Base-by-base conservation (phyloP, 2,888 invertebrate species). In the Anarsia innoxiella region DNA sequence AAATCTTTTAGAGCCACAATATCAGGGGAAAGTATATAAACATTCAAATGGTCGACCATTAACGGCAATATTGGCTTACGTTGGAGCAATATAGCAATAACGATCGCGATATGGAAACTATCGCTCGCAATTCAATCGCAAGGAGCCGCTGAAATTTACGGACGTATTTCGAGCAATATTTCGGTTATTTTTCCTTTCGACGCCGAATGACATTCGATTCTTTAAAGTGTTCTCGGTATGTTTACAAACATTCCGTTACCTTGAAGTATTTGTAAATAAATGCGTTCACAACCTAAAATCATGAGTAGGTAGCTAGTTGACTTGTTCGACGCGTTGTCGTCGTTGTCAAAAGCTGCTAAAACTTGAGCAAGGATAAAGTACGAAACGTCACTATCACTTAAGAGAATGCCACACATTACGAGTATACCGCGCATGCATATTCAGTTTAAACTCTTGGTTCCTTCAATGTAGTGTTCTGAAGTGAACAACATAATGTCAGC, bases 1-100 rank as follows among this genome's bases (percentile, higher is more conserved):
- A 25, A 25, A 25, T 25, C 25, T 25, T n/a, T n/a, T n/a, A n/a
- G n/a, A n/a, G n/a, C n/a, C 25, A 9, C n/a, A 49, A 46, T 53
- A 57, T 56, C 42, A 51, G 55, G 50, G 51, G 54, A 60, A 62
- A 65, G 52, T 53, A 40, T 52, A 56, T 56, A 61, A 69, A 69
- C 59, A 66, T 63, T 61, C 53, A 63, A 39, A 75, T 68, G 58
- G 59, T 47, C 45, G 55, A 49, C 62, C 65, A 69, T 72, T 71
- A 67, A 62, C 50, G 57, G 57, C 56, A 51, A 59, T 69, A 71
- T 68, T 66, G 61, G 59, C 60, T 65, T 63, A 61, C 59, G 51
- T 51, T 39, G 48, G 33, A 51, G 54, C 59, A 60, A 62, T 66
- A 67, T 31, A 51, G 54, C 59, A 60, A 62, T 66, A 67, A 70